Conservation (phyloP, 2,113 vertebrate genomes). For the Gallinago jamesoni region DNA sequence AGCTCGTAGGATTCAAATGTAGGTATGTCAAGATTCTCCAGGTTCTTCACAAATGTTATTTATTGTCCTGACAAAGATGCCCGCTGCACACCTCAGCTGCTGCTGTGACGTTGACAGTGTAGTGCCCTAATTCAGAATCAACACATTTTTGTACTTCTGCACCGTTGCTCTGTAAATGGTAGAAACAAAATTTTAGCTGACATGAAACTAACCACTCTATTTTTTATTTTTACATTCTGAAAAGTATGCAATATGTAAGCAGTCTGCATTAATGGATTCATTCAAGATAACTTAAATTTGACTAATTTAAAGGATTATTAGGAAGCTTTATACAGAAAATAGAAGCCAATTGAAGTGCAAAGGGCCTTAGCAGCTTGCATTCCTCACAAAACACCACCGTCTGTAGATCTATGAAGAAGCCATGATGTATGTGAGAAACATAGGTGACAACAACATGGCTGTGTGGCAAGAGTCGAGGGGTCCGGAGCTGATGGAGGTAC, state of each 20-base stretch:
- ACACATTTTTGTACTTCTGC: constrained; percentile 76
- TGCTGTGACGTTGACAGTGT: constrained; percentile 77
- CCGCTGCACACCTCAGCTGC: constrained; percentile 77
- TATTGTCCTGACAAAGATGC: constrained; percentile 76
- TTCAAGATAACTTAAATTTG: neutral
- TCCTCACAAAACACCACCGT: neutral
- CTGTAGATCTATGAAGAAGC: neutral
- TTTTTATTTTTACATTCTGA: neutral
- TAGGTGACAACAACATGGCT: rapidly evolving
- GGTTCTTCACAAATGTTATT: constrained; percentile 67
- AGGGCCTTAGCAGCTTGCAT: neutral
- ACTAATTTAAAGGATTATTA: neutral
- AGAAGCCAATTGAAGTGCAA: neutral
- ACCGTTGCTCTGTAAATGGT: constrained; percentile 74
- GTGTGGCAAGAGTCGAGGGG: neutral
- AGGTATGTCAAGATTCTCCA: constrained; percentile 71
- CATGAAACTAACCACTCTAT: neutral
- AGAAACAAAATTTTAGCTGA: neutral
- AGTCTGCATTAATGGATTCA: neutral
- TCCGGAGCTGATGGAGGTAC: neutral
- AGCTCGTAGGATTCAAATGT: constrained; percentile 75
- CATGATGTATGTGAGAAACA: neutral
- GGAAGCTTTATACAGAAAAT: neutral
- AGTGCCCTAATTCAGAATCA: constrained; percentile 73
- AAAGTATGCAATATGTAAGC: neutral